These are phyloP conservation scores for Notiomystis cincta DNA, from an alignment of 2,113 vertebrate species.

Conservation along the genomic window DNA sequence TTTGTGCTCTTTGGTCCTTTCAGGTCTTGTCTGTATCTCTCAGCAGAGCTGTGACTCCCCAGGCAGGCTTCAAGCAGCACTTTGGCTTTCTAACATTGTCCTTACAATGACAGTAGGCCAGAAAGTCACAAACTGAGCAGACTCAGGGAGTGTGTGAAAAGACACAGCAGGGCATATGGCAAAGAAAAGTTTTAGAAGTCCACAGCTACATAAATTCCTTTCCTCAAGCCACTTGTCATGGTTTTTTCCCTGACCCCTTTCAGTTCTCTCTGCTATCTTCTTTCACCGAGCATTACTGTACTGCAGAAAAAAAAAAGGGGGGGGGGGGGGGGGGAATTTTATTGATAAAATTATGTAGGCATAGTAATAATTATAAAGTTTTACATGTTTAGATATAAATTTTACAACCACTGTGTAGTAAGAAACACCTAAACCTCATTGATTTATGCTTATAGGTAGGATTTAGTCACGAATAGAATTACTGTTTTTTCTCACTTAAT, in stretches of 20 bases:
- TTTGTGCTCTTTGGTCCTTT: background rate
- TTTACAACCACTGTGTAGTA: background rate
- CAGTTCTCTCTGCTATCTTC: background rate
- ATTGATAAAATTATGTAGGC: background rate
- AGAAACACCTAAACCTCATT: background rate
- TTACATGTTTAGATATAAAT: background rate
- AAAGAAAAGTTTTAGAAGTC: background rate
- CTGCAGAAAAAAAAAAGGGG: background rate
- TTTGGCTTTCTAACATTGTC: background rate
- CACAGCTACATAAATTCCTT: background rate
- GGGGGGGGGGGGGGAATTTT: background rate
- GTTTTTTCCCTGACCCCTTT: background rate
- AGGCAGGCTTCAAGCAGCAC: background rate
- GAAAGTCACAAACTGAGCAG: background rate
- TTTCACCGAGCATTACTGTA: rapidly evolving
- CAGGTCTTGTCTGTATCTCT: rapidly evolving
- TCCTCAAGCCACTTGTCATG: background rate
- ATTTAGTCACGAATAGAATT: background rate
- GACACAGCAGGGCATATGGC: background rate
- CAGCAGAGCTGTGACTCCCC: background rate
- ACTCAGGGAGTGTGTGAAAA: rapidly evolving
- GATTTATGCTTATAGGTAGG: background rate
- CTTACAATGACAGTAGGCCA: background rate
- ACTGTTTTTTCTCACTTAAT: background rate
- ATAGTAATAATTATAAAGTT: background rate